phyloP scores from a whole-genome alignment of 2,797 vertebrate species.

The Margarornis squamiger region DNA sequence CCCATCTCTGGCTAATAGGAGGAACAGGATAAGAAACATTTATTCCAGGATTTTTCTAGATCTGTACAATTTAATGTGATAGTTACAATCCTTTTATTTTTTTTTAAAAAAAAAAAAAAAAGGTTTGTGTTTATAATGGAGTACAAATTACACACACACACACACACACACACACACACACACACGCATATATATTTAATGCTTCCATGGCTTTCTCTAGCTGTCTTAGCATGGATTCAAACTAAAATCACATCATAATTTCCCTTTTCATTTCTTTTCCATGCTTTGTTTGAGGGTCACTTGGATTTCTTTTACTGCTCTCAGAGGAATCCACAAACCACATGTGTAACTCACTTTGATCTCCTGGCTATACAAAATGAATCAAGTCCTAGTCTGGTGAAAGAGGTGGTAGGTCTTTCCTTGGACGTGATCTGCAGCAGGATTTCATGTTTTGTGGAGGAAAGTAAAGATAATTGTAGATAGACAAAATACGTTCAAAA shows the following conservation, averaged over 20 bases:
- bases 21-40: neutral
- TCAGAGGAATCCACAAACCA: neutral
- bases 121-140: neutral
- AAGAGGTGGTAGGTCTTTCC: neutral
- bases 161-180: too few species aligned
- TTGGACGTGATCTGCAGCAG: neutral
- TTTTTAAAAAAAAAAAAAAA: neutral
- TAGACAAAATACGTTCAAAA: neutral
- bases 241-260: neutral
- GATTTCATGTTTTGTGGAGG: neutral
- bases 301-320: neutral
- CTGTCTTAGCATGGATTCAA: neutral
- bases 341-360: neutral
- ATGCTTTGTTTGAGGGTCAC: neutral
- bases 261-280: constrained; percentile 8
- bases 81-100: neutral
- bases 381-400: neutral
- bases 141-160: neutral
- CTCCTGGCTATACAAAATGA: neutral
- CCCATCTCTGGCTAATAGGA: neutral
- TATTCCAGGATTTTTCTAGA: neutral
- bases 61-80: neutral
- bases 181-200: too few species aligned
- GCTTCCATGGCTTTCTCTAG: neutral
- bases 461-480: neutral